Evolutionary conservation across 2,113 vertebrate genomes (phyloP), one percentile per base, ranked within the genome.

Genomic region (Antidorcas marsupialis): DNA sequence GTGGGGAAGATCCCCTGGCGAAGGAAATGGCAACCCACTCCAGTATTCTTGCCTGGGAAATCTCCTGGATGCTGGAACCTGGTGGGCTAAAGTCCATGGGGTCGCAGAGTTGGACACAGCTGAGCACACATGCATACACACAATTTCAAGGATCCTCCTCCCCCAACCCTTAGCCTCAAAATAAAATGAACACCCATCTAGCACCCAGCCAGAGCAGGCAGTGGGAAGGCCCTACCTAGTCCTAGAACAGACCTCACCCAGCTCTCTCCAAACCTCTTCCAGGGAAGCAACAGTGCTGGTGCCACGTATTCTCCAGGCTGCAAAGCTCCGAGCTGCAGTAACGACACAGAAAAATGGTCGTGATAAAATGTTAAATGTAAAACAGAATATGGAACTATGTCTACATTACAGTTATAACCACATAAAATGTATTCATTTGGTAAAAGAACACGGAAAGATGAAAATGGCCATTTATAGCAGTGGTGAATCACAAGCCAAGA

Each of bases 301-400:
- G 13, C 2, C 3, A 57, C 17, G 7, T n/a, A 9, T 0, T 1
- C 14, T 27, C 30, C 23, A 45, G 30, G 39, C 62, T 55, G 9
- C 62, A 25, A 17, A 84, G 59, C 59, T 60, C 6, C 1, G 12
- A 83, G 25, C 82, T 43, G 36, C 30, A n/a, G 5, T 23, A 36
- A 71, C 21, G 28, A 79, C 53, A 82, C 1, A 79, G 60, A 93
- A 90, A 90, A 93, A 95, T n/a, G 67, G 13, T 28, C 19, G 33
- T 55, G 62, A 93, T 87, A 57, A 89, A 93, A 79, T 14, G 23
- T 91, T 74, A 52, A 83, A 93, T 88, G 50, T 52, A 74, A 91
- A 93, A 59, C 76, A 83, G 76, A 57, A 57, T n/a, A 13, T 53
- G 52, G 45, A 86, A n/a, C 17, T 36, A 5, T 84, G 52, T 85